Evolutionary conservation across 2,797 vertebrate species (phyloP).

Genomic region (Epinephelus malabaricus): DNA sequence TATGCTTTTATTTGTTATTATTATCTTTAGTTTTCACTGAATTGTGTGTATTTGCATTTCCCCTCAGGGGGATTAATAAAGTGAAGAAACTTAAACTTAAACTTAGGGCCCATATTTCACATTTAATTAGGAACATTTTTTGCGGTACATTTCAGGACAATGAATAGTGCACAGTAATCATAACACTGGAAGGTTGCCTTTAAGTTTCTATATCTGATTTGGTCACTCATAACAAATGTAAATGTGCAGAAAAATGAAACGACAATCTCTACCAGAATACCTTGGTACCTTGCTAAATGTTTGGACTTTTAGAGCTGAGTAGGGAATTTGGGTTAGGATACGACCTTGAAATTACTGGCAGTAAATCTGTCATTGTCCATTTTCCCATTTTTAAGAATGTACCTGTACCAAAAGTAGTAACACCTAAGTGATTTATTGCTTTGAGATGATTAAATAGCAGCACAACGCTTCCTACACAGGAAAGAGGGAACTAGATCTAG

Average conservation of each 20-base stretch:
- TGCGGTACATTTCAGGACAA: background rate
- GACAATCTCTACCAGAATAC: constrained; percentile 11
- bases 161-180: background rate
- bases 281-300: constrained; percentile 15
- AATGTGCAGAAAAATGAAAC: background rate
- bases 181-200: background rate
- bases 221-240: background rate
- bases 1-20: too few relatives aligned
- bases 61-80: too few relatives aligned
- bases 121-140: background rate
- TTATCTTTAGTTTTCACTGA: background rate
- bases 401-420: constrained; percentile 20
- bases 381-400: constrained; percentile 33
- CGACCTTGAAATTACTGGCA: constrained; percentile 35
- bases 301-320: constrained; percentile 20
- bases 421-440: constrained; percentile 34
- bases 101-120: background rate
- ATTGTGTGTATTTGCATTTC: background rate
- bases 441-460: constrained; percentile 41
- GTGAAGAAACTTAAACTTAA: too few relatives aligned
- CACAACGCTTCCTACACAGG: constrained; percentile 13
- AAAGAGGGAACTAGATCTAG: constrained; percentile 9
- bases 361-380: constrained; percentile 45
- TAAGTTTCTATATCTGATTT: background rate
- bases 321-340: constrained; percentile 30